Base-by-base conservation (phyloP, 2,888 invertebrate species). In the Hypomecis punctinalis region DNA sequence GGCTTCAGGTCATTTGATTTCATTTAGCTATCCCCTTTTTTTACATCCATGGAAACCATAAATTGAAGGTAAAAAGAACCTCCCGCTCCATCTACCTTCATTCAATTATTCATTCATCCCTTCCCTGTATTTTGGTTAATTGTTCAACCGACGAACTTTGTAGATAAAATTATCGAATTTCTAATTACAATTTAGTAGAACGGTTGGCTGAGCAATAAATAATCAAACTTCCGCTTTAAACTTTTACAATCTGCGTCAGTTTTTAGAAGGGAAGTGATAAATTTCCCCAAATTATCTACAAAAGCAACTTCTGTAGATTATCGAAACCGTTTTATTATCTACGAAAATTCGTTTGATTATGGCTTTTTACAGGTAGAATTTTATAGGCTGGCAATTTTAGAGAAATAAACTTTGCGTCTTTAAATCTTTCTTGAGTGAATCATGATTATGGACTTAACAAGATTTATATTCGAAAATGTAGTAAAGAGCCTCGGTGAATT, bases 201-300 rank as follows among this genome's bases (percentile, higher is more conserved):
- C 57, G 49, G 45, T 60, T 40, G 11, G 23, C 23, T 51, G 36
- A 33, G 51, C 36, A 52, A 61, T 61, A 65, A 65, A 65, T 65
- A 65, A 65, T 51, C 46, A 40, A 39, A n/a, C 39, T 47, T 61
- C 60, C 55, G 60, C 52, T 36, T 43, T 54, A 36, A 65, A 60
- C 51, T 60, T 64, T 65, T 60, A 52, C 51, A 64, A 64, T 55
- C 59, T 56, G 7, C 63, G 59, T 59, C 63, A 59, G 59, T 35
- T 59, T 58, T 59, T 43, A 13, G 43, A 54, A 54, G 46, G 63
- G 63, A 63, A 63, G 63, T 63, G 63, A 63, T 63, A 63, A 63
- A 63, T 55, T 43, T 10, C 7, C 37, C 43, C 48, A 59, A 59
- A 63, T 63, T 63, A 63, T 59, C 59, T 48, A 49, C 43, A 37